phyloP scores from a whole-genome alignment of 2,888 invertebrate genomes.

The Pyrochroa serraticornis region DNA sequence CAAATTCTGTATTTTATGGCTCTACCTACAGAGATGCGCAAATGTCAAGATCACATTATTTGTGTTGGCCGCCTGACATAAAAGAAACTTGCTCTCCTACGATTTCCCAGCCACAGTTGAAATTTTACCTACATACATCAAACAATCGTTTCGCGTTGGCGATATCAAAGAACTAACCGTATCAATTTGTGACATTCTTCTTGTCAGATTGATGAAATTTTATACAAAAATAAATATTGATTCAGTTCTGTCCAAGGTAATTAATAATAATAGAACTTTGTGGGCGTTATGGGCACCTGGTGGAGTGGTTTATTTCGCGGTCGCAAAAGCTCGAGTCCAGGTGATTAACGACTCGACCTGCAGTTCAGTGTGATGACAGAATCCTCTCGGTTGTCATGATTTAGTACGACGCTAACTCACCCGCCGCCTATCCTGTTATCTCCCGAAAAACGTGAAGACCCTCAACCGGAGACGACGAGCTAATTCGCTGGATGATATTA shows the following conservation, averaged over 20 bases:
- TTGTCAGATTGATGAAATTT: conserved; percentile 1
- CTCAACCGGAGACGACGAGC: too few relatives aligned
- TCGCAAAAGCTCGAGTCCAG: conserved; percentile 22
- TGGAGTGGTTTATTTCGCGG: conserved; percentile 14
- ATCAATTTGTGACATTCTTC: conserved; percentile 4
- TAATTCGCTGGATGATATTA: too few relatives aligned
- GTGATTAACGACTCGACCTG: conserved; percentile 33
- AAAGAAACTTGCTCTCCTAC: conserved; percentile 23
- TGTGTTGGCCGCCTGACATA: conserved; percentile 43
- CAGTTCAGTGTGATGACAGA: conserved; percentile 30
- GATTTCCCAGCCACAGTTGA: conserved; percentile 13
- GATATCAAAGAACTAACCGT: conserved; percentile 8
- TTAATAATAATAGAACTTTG: conserved; percentile 15
- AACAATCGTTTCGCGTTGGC: background rate
- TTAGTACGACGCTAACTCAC: conserved; percentile 35
- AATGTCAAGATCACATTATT: conserved; percentile 47
- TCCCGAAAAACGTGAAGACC: conserved; percentile 21
- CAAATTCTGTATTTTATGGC: conserved; percentile 46
- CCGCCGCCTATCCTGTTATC: conserved; percentile 29
- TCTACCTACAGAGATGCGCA: conserved; percentile 41
- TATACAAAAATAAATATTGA: conserved; percentile 3
- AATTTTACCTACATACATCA: conserved; percentile 11
- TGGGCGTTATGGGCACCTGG: conserved; percentile 11
- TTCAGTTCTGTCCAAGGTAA: conserved; percentile 7
- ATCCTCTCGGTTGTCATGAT: conserved; percentile 34